A percentile compares a stretch with the other conserved stretches of the same genome.
Evolutionary conservation across 1,140 invertebrate species (phyloP).

Genomic region (Meloidogyne floridensis): DNA sequence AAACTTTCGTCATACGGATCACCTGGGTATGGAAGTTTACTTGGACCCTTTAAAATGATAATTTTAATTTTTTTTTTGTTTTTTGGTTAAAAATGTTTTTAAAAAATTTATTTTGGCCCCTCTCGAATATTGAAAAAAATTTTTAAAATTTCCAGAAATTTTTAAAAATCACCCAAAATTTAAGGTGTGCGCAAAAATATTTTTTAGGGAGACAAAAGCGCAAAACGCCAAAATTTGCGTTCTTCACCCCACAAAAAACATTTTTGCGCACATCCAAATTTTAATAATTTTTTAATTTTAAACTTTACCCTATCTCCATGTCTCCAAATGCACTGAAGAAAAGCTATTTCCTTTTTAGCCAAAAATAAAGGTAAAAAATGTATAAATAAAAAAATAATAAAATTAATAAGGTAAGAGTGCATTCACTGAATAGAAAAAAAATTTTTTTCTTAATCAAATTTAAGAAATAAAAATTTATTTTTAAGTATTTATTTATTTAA

Average conservation of each 20-base stretch:
- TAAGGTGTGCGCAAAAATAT: no score
- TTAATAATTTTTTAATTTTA: background rate
- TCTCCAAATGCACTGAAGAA: slow-evolving; percentile 23
- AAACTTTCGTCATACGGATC: slow-evolving; percentile 24
- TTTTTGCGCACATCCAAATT: background rate
- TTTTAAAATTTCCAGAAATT: background rate
- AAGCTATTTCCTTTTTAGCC: slow-evolving; percentile 5
- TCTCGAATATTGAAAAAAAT: background rate
- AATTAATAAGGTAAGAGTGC: background rate
- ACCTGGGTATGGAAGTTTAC: slow-evolving; percentile 12
- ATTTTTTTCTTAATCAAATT: no score
- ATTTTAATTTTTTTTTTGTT: background rate
- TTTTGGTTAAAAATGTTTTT: background rate
- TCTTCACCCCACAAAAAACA: background rate
- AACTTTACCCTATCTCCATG: slow-evolving; percentile 21
- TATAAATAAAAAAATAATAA: background rate
- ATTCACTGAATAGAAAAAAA: background rate
- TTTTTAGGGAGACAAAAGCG: no score
- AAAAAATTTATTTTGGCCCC: background rate
- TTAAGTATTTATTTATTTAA: no score
- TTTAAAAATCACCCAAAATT: background rate
- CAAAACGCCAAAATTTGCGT: no score
- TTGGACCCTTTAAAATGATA: background rate
- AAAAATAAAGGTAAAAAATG: background rate
- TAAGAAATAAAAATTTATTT: no score